These are phyloP conservation scores for Epistrophe eligans DNA, from an alignment of 2,888 invertebrate genomes.

Conservation along the genomic window DNA sequence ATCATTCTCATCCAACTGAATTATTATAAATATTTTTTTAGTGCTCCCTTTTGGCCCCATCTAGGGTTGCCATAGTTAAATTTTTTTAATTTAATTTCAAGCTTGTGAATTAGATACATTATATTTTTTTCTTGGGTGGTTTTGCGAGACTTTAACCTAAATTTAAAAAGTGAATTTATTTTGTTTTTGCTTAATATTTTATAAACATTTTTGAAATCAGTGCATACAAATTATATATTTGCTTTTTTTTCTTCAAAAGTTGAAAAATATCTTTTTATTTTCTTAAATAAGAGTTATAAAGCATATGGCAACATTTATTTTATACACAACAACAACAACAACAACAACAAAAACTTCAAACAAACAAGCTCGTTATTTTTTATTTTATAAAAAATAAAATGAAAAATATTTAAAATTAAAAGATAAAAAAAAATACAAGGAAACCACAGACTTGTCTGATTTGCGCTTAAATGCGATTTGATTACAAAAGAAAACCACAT, in stretches of 20 bases:
- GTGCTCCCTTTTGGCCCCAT: conserved; percentile 29
- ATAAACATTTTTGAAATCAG: no score
- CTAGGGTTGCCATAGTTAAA: conserved; percentile 13
- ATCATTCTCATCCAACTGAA: conserved; percentile 61
- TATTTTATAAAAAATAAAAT: conserved; percentile 56
- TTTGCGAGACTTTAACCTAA: no score
- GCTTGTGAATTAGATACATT: no score
- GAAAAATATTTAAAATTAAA: conserved; percentile 31
- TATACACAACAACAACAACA: neutral
- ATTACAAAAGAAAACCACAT: conserved; percentile 73
- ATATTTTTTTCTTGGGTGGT: no score
- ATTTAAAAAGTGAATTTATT: no score
- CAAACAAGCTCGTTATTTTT: conserved; percentile 42
- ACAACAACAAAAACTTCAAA: conserved; percentile 16
- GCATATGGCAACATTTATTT: neutral
- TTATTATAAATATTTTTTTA: conserved; percentile 39
- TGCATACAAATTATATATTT: no score
- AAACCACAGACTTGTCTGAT: conserved; percentile 73
- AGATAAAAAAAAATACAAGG: neutral
- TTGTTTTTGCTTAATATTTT: no score
- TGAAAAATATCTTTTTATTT: no score
- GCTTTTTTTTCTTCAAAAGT: no score
- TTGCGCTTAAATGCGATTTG: conserved; percentile 73
- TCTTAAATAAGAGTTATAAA: no score
- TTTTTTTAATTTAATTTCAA: no score